A percentile compares a stretch with the other conserved stretches of the same genome.
phyloP scores from a whole-genome alignment of 2,888 invertebrate species.

The Alitta virens region DNA sequence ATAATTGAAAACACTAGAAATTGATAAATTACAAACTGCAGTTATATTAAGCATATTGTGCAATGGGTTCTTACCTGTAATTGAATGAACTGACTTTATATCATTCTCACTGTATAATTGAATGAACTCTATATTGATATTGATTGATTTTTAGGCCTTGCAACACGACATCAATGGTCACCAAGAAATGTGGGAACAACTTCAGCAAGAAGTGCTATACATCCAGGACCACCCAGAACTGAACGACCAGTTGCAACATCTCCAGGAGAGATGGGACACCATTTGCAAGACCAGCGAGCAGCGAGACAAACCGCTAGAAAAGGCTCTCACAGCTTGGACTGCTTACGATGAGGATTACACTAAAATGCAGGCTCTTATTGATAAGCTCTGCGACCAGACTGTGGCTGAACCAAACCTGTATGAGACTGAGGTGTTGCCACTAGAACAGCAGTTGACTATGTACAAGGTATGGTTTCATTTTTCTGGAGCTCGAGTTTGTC shows the following conservation, averaged over 20 bases:
- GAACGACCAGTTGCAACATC: slow-evolving; percentile 39
- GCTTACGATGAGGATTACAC: slow-evolving; percentile 40
- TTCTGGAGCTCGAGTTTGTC: too few species aligned
- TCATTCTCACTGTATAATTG: too few species aligned
- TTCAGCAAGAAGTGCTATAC: slow-evolving; percentile 48
- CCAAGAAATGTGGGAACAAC: slow-evolving; percentile 46
- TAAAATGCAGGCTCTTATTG: slow-evolving; percentile 40
- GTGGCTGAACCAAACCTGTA: slow-evolving; percentile 40
- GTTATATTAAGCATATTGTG: too few species aligned
- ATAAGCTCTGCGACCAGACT: slow-evolving; percentile 39
- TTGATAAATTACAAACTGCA: too few species aligned
- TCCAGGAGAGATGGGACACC: slow-evolving; percentile 46
- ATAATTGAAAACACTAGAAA: too few species aligned
- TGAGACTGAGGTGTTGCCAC: slow-evolving; percentile 43
- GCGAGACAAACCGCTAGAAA: slow-evolving; percentile 41
- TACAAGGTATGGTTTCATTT: slow-evolving; percentile 39
- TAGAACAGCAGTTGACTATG: slow-evolving; percentile 45
- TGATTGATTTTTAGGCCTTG: too few species aligned
- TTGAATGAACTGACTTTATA: too few species aligned
- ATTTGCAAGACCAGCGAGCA: slow-evolving; percentile 41
- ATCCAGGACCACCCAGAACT: slow-evolving; percentile 49
- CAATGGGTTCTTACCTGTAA: too few species aligned
- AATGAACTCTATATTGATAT: too few species aligned
- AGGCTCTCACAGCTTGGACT: slow-evolving; percentile 46
- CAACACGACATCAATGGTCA: slow-evolving; percentile 75